phyloP scores from a whole-genome alignment of 2,113 vertebrate species.

The Microtus pennsylvanicus region DNA sequence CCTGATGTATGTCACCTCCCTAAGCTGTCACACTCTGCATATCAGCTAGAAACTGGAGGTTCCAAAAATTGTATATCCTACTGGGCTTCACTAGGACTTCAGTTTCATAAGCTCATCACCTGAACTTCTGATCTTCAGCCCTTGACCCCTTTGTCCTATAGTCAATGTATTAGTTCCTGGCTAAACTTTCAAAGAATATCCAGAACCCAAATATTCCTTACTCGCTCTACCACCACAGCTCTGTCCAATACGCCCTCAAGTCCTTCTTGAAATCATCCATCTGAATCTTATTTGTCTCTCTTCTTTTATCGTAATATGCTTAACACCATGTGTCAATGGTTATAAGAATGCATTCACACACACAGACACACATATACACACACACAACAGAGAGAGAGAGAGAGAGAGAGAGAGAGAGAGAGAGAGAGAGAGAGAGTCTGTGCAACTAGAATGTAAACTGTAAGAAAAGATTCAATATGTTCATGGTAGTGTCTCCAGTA shows the following conservation, averaged over 20 bases:
- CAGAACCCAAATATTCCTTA: conserved; percentile 4
- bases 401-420: not conserved
- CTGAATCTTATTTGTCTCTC: not conserved
- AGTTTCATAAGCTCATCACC: not conserved
- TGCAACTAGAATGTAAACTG: not conserved
- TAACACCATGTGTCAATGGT: not conserved
- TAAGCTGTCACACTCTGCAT: not conserved
- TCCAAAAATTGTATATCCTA: not conserved
- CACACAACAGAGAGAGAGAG: not conserved
- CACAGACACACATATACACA: not conserved
- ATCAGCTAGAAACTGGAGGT: not conserved
- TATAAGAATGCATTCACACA: not conserved
- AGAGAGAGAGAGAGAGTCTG: not conserved
- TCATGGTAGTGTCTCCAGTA: not conserved
- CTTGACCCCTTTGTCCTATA: not conserved
- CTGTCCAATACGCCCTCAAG: not conserved
- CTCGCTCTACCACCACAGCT: not conserved
- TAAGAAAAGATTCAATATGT: not conserved
- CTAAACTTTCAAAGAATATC: not conserved
- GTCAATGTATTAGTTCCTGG: not conserved
- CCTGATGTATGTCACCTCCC: not conserved
- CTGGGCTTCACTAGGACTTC: not conserved
- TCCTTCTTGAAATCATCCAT: not conserved
- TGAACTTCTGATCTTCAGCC: not conserved
- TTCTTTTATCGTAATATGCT: not conserved